Conservation (phyloP, 2,888 invertebrate genomes). For the Boloria selene region DNA sequence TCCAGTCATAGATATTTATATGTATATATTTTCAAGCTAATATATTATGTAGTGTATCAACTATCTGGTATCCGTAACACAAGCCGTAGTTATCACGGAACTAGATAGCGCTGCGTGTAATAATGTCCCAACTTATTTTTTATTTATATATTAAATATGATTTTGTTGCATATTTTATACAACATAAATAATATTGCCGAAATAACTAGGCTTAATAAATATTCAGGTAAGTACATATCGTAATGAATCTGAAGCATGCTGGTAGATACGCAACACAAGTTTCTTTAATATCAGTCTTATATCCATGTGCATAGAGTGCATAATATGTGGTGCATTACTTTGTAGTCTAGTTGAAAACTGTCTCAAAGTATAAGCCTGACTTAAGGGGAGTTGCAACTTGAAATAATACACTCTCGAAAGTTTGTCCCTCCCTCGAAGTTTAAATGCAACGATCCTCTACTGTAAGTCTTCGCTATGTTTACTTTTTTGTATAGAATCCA, state of each 20-base stretch:
- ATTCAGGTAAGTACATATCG: slow-evolving; percentile 9
- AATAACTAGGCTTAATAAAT: slow-evolving; percentile 10
- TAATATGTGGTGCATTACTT: background rate
- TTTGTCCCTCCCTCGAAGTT: slow-evolving; percentile 32
- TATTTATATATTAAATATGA: too few species aligned
- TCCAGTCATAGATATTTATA: too few species aligned
- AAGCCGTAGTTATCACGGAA: too few species aligned
- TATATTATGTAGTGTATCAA: too few species aligned
- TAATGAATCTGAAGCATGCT: slow-evolving; percentile 13
- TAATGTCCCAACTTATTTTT: too few species aligned
- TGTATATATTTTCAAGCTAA: too few species aligned
- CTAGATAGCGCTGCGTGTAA: too few species aligned
- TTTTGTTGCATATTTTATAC: too few species aligned
- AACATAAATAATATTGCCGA: too few species aligned
- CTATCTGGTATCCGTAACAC: too few species aligned
- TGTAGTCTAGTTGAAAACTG: slow-evolving; percentile 47
- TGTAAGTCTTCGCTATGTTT: slow-evolving; percentile 5
- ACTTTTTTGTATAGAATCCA: background rate
- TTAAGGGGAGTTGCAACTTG: slow-evolving; percentile 42
- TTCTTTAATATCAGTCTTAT: background rate
- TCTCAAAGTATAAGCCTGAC: slow-evolving; percentile 45
- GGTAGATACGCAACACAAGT: background rate
- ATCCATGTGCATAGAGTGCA: background rate
- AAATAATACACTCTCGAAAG: slow-evolving; percentile 43
- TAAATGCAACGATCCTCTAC: slow-evolving; percentile 30